These are phyloP conservation scores for Nephrotoma flavescens DNA, from an alignment of 2,888 invertebrate species.

Conservation along the genomic window DNA sequence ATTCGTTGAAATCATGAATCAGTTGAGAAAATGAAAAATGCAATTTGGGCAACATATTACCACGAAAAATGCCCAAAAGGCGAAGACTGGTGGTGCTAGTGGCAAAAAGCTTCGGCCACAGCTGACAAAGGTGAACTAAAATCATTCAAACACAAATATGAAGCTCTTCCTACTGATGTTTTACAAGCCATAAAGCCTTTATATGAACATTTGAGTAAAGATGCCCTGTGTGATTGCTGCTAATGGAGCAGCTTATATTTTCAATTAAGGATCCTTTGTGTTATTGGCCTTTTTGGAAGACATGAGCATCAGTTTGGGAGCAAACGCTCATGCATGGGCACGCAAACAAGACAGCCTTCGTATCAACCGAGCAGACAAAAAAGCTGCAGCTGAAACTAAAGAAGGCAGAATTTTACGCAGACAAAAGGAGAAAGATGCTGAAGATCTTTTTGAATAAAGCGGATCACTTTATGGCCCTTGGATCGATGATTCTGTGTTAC, in stretches of 20 bases:
- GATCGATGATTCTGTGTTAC: not conserved
- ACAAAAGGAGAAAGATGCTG: not conserved
- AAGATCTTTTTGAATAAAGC: not conserved
- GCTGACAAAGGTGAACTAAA: too few relatives aligned
- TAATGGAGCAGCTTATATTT: not conserved
- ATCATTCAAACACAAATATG: conserved; percentile 10
- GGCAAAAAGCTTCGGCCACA: too few relatives aligned
- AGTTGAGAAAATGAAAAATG: conserved; percentile 14
- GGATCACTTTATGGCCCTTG: not conserved
- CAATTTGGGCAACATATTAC: conserved; percentile 10
- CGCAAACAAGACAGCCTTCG: too few relatives aligned
- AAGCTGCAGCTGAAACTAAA: not conserved
- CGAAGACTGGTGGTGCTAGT: conserved; percentile 13
- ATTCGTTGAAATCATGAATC: conserved; percentile 15
- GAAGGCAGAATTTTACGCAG: not conserved
- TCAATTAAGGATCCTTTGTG: too few relatives aligned
- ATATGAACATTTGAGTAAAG: conserved; percentile 20
- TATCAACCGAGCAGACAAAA: not conserved
- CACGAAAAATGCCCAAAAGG: conserved; percentile 12
- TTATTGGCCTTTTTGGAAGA: not conserved
- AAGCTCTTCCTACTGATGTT: conserved; percentile 16
- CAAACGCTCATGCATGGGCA: not conserved
- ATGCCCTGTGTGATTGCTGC: conserved; percentile 18
- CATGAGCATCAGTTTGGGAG: not conserved
- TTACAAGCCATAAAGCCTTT: conserved; percentile 15